Evolutionary conservation across 2,113 vertebrate genomes (phyloP), one percentile per base, ranked within the genome.

Genomic region (Epinephelus fuscoguttatus): DNA sequence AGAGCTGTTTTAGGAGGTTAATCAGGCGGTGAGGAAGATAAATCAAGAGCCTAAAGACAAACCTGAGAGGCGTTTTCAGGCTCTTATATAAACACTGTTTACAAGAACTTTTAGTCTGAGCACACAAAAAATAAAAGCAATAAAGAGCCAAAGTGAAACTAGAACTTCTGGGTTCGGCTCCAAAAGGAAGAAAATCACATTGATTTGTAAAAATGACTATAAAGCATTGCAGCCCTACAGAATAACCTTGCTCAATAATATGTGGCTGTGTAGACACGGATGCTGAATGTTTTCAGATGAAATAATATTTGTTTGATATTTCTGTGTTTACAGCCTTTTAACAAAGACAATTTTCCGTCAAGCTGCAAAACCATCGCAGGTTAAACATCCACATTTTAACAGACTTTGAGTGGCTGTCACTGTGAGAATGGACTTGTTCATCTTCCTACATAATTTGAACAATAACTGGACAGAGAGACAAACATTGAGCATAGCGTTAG

Each of bases 1-100:
- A 78, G 78, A 61, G 70, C 10, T 72, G 19, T 37, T 37, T 68
- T 49, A 23, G 67, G 50, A 69, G 70, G 60, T 79, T 84, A 78
- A 84, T 88, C 83, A 78, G 70, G 37, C 10, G 8, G 19, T 3
- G 33, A 56, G 55, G 53, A 19, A 69, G 55, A 85, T 68, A 45
- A 73, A 33, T 66, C 4, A 23, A 70, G 23, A 79, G 50, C 69
- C 23, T 25, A 6, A 50, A 57, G 63, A 59, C 47, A 59, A 71
- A 64, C 47, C 45, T 55, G 80, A 66, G 56, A 62, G 62, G n/a
- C 12, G 10, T 23, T 74, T 74, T 55, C 6, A 50, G 33, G 17
- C 18, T 64, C 50, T 53, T 66, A 55, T 1, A 15, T 75, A 15
- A 75, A 75, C 25, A 37, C 23, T 9, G 60, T 56, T 84, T 1